A percentile compares a stretch with the other conserved stretches of the same genome.
phyloP scores from a whole-genome alignment of 2,113 vertebrate species.

The Myocastor coypus region DNA sequence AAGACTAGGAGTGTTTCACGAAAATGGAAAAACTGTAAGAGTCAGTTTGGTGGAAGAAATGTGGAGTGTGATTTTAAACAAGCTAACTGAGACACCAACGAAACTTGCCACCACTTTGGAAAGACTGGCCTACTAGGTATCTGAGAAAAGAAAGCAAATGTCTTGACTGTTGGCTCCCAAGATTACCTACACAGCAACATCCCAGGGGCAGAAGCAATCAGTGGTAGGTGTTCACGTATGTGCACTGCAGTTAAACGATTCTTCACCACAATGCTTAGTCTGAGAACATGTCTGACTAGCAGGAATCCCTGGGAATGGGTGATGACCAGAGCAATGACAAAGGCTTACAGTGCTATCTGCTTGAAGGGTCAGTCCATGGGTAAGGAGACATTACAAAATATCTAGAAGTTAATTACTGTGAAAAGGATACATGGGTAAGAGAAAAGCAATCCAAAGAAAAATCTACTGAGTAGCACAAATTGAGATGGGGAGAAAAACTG shows the following conservation, averaged over 20 bases:
- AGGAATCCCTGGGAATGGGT: background rate
- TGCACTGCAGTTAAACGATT: background rate
- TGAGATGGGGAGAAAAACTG: no score
- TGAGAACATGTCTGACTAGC: background rate
- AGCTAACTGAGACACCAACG: background rate
- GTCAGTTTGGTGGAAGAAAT: background rate
- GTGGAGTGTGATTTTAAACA: background rate
- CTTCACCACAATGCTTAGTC: background rate
- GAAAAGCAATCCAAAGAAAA: background rate
- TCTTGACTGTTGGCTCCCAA: background rate
- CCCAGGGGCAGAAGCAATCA: background rate
- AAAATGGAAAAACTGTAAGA: background rate
- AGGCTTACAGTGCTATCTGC: background rate
- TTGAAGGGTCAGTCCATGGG: background rate
- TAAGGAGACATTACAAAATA: background rate
- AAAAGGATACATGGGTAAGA: background rate
- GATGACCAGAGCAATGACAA: background rate
- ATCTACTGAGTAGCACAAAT: background rate
- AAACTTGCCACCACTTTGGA: background rate
- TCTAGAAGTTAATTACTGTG: slow-evolving; percentile 7
- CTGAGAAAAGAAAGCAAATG: background rate
- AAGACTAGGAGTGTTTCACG: background rate
- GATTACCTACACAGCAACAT: background rate
- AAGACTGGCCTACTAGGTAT: background rate
- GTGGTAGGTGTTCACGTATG: background rate